These are phyloP conservation scores for Zosterops pallidus DNA, from an alignment of 2,113 vertebrate species.

Conservation along the genomic window DNA sequence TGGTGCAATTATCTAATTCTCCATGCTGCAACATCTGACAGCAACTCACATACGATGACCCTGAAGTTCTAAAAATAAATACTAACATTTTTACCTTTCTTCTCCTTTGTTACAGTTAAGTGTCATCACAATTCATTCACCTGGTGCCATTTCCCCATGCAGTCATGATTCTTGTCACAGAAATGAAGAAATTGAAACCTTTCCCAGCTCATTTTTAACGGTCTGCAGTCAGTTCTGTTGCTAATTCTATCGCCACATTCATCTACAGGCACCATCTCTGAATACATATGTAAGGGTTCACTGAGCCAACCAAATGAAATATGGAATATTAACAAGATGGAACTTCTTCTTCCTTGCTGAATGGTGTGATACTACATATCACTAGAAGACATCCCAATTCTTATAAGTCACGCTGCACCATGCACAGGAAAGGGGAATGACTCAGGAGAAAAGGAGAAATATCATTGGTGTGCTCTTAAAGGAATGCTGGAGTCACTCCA, in stretches of 20 bases:
- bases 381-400: background rate
- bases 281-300: background rate
- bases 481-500: background rate
- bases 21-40: background rate
- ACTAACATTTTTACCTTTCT: background rate
- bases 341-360: background rate
- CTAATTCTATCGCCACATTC: background rate
- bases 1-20: background rate
- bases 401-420: background rate
- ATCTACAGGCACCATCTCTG: background rate
- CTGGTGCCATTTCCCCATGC: background rate
- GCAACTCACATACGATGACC: background rate
- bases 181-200: constrained; percentile 17
- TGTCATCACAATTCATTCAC: background rate
- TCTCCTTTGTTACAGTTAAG: background rate
- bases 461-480: background rate
- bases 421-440: background rate
- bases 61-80: background rate
- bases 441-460: background rate
- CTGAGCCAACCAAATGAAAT: constrained; percentile 8
- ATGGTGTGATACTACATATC: background rate
- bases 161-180: background rate
- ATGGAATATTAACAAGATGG: background rate
- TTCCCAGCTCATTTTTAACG: background rate
- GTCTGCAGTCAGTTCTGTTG: background rate